Conservation (phyloP, 2,888 invertebrate genomes). For the Napeogenes sylphis region DNA sequence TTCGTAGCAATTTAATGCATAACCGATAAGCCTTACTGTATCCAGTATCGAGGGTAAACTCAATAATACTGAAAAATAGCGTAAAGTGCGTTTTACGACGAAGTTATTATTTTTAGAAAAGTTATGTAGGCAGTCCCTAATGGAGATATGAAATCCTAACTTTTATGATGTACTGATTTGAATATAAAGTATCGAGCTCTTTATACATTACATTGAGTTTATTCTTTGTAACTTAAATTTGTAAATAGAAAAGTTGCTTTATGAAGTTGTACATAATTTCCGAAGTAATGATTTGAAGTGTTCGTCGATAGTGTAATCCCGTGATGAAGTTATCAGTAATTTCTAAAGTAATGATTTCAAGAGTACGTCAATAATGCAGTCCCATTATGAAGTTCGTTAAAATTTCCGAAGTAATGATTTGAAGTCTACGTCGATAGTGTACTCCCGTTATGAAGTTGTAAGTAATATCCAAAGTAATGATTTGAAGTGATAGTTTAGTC, state of each 20-base stretch:
- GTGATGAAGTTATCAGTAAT: not conserved
- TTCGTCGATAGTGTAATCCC: no score
- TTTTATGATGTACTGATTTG: no score
- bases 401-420: not conserved
- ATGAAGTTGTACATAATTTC: not conserved
- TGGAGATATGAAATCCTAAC: not conserved
- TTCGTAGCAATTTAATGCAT: constrained; percentile 7
- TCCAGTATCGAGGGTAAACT: constrained; percentile 10
- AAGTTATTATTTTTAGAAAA: constrained; percentile 26
- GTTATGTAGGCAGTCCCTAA: constrained; percentile 16
- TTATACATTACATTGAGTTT: constrained; percentile 2
- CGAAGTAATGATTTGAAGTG: not conserved
- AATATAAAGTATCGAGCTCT: no score
- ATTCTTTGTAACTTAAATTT: no score
- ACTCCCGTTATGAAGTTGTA: not conserved
- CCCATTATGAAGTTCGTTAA: not conserved
- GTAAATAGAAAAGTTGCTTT: not conserved
- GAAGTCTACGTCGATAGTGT: no score
- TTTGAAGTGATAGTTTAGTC: not conserved
- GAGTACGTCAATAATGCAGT: no score
- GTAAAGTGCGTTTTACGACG: constrained; percentile 11
- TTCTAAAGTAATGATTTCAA: not conserved
- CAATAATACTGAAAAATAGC: constrained; percentile 20
- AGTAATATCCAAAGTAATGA: not conserved
- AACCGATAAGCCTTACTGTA: constrained; percentile 8